Evolutionary conservation across 2,113 vertebrate genomes (phyloP).

Genomic region (Meriones unguiculatus): DNA sequence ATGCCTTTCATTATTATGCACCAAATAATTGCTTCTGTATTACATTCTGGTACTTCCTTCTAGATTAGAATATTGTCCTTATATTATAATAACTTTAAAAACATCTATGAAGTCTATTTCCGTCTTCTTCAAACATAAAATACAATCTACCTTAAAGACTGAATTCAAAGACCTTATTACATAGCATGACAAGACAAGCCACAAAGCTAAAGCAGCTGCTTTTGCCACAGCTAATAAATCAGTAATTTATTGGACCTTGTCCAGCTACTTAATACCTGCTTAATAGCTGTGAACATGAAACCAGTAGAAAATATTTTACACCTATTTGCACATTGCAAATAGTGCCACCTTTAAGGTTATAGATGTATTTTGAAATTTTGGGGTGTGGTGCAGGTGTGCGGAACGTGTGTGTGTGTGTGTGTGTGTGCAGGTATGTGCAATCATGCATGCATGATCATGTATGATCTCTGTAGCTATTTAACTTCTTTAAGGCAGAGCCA

Average conservation of each 20-base stretch:
- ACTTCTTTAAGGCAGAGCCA: not conserved
- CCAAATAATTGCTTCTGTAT: not conserved
- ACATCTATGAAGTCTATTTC: not conserved
- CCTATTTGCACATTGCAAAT: not conserved
- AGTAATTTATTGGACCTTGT: not conserved
- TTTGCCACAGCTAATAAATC: not conserved
- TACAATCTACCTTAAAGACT: conserved; percentile 22
- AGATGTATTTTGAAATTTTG: not conserved
- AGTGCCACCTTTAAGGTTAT: not conserved
- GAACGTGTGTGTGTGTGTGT: not conserved
- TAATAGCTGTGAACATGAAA: not conserved
- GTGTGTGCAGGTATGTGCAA: not conserved
- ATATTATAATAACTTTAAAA: not conserved
- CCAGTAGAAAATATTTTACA: conserved; percentile 30
- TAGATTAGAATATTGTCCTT: not conserved
- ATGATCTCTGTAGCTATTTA: no score
- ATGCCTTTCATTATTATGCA: not conserved
- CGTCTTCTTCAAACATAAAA: not conserved
- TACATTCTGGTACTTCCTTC: not conserved
- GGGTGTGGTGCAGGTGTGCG: no score
- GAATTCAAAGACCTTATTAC: conserved; percentile 8
- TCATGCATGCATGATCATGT: not conserved
- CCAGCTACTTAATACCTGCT: not conserved
- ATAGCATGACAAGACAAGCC: not conserved
- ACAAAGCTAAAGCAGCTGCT: not conserved